These are phyloP conservation scores for Myotis daubentonii DNA, from an alignment of 2,797 vertebrate species.

Conservation along the genomic window DNA sequence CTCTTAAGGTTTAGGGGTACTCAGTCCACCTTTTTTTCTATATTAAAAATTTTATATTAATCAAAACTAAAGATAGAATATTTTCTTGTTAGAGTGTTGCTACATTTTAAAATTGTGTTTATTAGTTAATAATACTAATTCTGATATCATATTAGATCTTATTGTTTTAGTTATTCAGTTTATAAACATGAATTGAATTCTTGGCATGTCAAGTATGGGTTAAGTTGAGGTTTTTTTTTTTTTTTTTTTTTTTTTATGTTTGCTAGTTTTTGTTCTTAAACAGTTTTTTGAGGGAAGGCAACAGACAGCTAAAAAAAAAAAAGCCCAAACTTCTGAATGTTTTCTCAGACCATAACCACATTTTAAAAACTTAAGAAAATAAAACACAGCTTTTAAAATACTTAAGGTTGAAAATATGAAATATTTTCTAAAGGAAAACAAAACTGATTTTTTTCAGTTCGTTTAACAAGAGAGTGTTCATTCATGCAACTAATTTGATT, in stretches of 20 bases:
- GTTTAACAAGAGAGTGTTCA: slow-evolving; percentile 68
- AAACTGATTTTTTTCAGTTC: slow-evolving; percentile 68
- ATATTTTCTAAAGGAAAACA: slow-evolving; percentile 66
- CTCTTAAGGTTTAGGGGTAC: not conserved
- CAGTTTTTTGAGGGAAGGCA: not conserved
- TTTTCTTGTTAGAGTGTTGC: slow-evolving; percentile 37
- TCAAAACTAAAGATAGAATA: not conserved
- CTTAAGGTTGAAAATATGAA: slow-evolving; percentile 67
- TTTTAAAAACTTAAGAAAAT: slow-evolving; percentile 30
- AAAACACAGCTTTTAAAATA: slow-evolving; percentile 55
- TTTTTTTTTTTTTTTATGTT: not conserved
- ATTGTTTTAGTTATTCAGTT: not conserved
- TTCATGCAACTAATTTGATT: slow-evolving; percentile 73
- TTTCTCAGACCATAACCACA: slow-evolving; percentile 48
- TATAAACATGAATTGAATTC: slow-evolving; percentile 17
- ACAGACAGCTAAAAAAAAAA: not conserved
- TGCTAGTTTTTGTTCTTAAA: not conserved
- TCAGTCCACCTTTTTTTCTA: not conserved
- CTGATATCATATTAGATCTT: not conserved
- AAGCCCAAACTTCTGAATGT: slow-evolving; percentile 17
- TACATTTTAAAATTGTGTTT: slow-evolving; percentile 4
- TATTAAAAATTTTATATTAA: not conserved
- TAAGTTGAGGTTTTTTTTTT: not conserved
- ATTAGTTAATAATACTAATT: slow-evolving; percentile 15
- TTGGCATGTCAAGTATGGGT: not conserved